phyloP scores from a whole-genome alignment of 2,888 invertebrate genomes.

The Steinernema hermaphroditum region DNA sequence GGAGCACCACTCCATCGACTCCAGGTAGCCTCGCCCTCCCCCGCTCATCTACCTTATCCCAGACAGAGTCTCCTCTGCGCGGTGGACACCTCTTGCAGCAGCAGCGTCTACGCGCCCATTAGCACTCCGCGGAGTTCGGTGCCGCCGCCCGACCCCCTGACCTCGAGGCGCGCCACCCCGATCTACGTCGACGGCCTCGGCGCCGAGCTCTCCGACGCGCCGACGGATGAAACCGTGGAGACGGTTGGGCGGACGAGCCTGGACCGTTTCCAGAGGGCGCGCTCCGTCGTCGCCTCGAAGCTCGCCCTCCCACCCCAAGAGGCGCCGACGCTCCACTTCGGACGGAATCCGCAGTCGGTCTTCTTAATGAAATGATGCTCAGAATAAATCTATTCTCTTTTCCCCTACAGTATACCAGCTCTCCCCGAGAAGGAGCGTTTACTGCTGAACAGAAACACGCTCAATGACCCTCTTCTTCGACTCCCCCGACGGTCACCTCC shows the following conservation, averaged over 20 bases:
- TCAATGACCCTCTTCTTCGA: not conserved
- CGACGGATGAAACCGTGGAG: not conserved
- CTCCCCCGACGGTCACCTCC: too few relatives aligned
- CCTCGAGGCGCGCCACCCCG: not conserved
- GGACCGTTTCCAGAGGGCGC: constrained; percentile 7
- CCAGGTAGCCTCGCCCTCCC: not conserved
- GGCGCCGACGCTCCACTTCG: not conserved
- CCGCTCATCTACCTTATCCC: not conserved
- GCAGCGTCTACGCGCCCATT: constrained; percentile 18
- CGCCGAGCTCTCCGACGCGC: not conserved
- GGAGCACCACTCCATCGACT: constrained; percentile 11
- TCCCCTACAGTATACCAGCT: not conserved
- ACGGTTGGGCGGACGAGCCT: not conserved
- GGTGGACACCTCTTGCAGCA: constrained; percentile 4
- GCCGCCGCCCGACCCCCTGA: constrained; percentile 9
- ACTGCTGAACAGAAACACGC: not conserved
- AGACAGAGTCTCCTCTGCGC: constrained; percentile 7
- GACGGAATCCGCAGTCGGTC: not conserved
- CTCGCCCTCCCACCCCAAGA: not conserved
- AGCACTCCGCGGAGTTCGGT: constrained; percentile 16
- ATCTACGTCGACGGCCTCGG: not conserved
- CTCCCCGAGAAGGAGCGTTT: not conserved
- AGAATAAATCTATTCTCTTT: not conserved
- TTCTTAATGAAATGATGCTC: not conserved
- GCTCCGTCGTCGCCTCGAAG: not conserved